Base-by-base conservation (phyloP, 2,113 vertebrate species). In the Phylloscopus trochiloides region DNA sequence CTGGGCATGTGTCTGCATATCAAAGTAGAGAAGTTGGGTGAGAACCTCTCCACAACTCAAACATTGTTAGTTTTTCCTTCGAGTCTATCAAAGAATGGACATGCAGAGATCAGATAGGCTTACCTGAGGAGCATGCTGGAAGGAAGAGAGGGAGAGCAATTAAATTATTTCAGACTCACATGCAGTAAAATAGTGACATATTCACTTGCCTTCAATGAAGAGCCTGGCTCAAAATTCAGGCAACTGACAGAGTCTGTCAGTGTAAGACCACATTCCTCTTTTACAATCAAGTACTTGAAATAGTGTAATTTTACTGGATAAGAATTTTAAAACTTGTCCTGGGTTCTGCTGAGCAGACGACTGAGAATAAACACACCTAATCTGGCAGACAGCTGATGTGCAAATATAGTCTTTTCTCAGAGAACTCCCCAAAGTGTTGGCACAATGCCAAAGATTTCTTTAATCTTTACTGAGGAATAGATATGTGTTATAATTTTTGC, bases 1-100 rank as follows among this genome's bases (percentile, higher is more conserved):
- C 96, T 4, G 98, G 99, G 65, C 99, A 99, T 4, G 52, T 82
- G 2, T 91, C 87, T 21, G 32, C 63, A 78, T 74, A 98, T 99
- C 51, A 19, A 87, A 73, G 90, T 31, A 90, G 94, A 58, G 83
- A 18, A 52, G 7, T 10, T 76, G 5, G 14, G 8, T 88, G 32
- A 95, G 65, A 91, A 40, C 14, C 8, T 79, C 67, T 78, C 42
- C 24, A 58, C 36, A 66, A 71, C 7, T 63, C 38, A 73, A 55
- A 58, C 20, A 55, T 6, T 50, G 14, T 19, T 65, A 9, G 2
- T 17, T 61, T 70, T 52, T 84, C 52, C 6, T 48, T 92, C 36
- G 68, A 42, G 16, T 75, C 26, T 38, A 25, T 80, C 17, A 55
- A 61, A 52, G 15, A 62, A 87, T 12, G 19, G 31, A 63, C 25